Evolutionary conservation across 2,888 invertebrate species (phyloP).

Genomic region (Lithophane semibrunnea): DNA sequence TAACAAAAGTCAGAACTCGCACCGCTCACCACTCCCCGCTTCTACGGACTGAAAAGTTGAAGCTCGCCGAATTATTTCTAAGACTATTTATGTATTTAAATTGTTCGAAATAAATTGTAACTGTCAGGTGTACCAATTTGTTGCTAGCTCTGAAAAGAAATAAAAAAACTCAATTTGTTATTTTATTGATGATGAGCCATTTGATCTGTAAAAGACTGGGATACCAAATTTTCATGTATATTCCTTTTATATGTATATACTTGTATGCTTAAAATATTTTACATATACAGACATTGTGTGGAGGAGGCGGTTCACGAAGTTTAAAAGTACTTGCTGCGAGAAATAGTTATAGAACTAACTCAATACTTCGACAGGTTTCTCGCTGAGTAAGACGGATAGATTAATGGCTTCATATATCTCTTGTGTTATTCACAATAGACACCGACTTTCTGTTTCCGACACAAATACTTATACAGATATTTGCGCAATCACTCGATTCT

Average conservation of each 20-base stretch:
- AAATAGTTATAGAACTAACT: conserved; percentile 62
- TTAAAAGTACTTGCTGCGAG: conserved; percentile 61
- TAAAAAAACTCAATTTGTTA: not conserved
- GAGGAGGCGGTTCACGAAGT: conserved; percentile 47
- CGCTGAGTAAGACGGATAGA: conserved; percentile 63
- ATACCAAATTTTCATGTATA: not conserved
- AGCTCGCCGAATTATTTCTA: conserved; percentile 11
- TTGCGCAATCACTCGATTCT: conserved; percentile 72
- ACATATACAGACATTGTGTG: conserved; percentile 9
- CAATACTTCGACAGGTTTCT: conserved; percentile 63
- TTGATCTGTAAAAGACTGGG: not conserved
- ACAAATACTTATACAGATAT: conserved; percentile 68
- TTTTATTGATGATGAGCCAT: conserved; percentile 12
- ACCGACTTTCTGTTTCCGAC: conserved; percentile 67
- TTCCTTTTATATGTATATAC: not conserved
- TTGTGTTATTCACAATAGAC: conserved; percentile 67
- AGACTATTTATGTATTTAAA: conserved; percentile 17
- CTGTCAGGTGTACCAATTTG: not conserved
- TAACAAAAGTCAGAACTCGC: conserved; percentile 31
- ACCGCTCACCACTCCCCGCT: not conserved
- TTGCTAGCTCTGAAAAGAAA: conserved; percentile 7
- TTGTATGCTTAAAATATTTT: conserved; percentile 6
- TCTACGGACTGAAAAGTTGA: conserved; percentile 21
- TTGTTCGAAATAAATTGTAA: conserved; percentile 18
- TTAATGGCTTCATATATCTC: conserved; percentile 67